Conservation (phyloP, 2,797 vertebrate species). For the Meriones psammophilus region DNA sequence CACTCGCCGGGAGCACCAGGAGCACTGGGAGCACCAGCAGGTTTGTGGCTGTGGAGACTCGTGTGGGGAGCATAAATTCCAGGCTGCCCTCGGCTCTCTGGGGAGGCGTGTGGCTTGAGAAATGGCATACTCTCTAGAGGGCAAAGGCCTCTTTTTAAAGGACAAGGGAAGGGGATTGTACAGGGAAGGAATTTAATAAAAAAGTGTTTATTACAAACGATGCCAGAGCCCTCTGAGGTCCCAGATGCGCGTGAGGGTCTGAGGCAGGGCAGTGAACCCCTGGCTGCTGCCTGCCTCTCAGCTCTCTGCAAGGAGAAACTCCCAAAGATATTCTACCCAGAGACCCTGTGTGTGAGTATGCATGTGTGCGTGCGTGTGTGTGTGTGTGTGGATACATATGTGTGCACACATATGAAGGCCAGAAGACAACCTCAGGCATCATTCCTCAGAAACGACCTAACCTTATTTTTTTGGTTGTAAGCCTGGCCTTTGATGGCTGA, state of each 20-base stretch:
- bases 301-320: background rate
- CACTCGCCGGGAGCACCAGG: background rate
- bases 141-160: conserved; percentile 6
- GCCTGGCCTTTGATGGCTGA: too few relatives aligned
- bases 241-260: background rate
- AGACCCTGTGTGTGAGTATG: background rate
- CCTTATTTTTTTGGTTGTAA: background rate
- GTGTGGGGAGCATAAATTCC: background rate
- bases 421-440: background rate
- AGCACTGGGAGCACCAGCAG: background rate
- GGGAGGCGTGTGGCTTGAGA: background rate
- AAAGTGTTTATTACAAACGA: background rate
- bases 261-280: accelerated
- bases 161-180: background rate
- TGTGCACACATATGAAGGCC: background rate
- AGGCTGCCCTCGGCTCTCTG: background rate
- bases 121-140: conserved; percentile 13
- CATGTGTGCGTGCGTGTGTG: background rate
- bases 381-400: background rate
- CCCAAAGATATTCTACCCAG: background rate
- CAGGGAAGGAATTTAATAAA: background rate
- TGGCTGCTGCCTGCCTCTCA: accelerated
- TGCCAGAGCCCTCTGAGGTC: background rate
- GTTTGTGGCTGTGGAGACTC: background rate
- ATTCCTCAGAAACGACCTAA: background rate